These are phyloP conservation scores for Brachypodius melanocephalos DNA, from an alignment of 2,113 vertebrate species.

Conservation along the genomic window DNA sequence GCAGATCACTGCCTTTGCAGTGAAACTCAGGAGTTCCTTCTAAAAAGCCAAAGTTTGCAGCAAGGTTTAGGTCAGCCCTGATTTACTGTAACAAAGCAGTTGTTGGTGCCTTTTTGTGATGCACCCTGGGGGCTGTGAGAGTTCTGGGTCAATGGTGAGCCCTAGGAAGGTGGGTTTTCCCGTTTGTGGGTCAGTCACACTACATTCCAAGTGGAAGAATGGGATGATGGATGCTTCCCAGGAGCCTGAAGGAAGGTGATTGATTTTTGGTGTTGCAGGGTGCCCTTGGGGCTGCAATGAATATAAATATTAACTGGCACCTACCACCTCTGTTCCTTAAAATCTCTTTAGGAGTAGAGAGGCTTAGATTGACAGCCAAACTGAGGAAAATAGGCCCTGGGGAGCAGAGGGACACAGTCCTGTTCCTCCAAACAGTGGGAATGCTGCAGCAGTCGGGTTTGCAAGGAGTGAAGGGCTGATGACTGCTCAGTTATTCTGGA, in stretches of 20 bases:
- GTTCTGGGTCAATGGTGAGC: neutral
- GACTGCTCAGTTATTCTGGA: neutral
- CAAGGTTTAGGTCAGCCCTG: neutral
- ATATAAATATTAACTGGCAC: neutral
- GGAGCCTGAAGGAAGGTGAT: neutral
- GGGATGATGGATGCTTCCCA: neutral
- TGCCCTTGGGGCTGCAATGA: neutral
- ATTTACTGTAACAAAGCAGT: neutral
- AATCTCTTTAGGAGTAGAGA: neutral
- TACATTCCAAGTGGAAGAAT: neutral
- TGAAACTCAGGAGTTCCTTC: neutral
- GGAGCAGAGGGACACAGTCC: neutral
- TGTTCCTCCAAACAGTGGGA: neutral
- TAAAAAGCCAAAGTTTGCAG: neutral
- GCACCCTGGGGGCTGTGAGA: neutral
- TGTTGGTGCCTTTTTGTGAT: neutral
- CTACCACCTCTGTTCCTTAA: neutral
- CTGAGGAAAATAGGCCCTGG: neutral
- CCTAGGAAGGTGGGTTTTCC: neutral
- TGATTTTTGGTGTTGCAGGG: neutral
- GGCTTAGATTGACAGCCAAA: neutral
- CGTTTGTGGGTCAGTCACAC: neutral
- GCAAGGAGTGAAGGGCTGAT: neutral
- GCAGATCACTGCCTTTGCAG: neutral
- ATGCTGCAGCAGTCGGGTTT: neutral